phyloP scores from a whole-genome alignment of 2,888 invertebrate species.

The Pelosia muscerda region DNA sequence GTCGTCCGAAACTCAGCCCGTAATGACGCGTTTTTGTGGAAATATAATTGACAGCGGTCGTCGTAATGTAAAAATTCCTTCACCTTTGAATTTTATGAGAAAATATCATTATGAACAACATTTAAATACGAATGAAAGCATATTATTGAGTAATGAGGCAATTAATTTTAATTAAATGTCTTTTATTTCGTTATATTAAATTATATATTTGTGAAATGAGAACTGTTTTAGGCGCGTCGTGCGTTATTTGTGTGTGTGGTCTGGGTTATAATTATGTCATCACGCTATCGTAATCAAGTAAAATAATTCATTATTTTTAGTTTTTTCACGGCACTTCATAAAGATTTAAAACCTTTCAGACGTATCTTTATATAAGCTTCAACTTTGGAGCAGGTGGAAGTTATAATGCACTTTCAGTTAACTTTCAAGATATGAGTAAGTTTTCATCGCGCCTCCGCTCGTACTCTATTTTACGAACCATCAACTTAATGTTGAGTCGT shows the following conservation, averaged over 20 bases:
- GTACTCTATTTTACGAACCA: slow-evolving; percentile 59
- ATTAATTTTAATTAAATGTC: neutral
- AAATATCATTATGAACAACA: slow-evolving; percentile 16
- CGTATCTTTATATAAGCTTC: slow-evolving; percentile 57
- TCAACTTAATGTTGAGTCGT: slow-evolving; percentile 44
- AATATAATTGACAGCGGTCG: slow-evolving; percentile 30
- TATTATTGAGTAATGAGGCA: slow-evolving; percentile 26
- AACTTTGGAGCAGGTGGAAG: slow-evolving; percentile 64
- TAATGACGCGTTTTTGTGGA: slow-evolving; percentile 36
- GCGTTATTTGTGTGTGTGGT: no score
- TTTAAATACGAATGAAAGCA: slow-evolving; percentile 25
- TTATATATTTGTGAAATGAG: no score
- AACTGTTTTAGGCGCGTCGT: no score
- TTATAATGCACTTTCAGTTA: slow-evolving; percentile 75
- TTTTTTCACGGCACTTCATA: slow-evolving; percentile 53
- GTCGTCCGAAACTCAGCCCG: slow-evolving; percentile 14
- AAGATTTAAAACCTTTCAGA: slow-evolving; percentile 66
- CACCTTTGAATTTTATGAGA: slow-evolving; percentile 28
- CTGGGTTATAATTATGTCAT: no score
- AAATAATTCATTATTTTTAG: slow-evolving; percentile 49
- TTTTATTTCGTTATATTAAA: neutral
- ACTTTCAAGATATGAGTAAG: slow-evolving; percentile 67
- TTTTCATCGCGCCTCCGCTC: slow-evolving; percentile 53
- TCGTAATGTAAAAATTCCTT: slow-evolving; percentile 29
- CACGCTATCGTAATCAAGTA: neutral